These are phyloP conservation scores for Acanthurus tractus DNA, from an alignment of 2,797 vertebrate genomes.

Conservation along the genomic window DNA sequence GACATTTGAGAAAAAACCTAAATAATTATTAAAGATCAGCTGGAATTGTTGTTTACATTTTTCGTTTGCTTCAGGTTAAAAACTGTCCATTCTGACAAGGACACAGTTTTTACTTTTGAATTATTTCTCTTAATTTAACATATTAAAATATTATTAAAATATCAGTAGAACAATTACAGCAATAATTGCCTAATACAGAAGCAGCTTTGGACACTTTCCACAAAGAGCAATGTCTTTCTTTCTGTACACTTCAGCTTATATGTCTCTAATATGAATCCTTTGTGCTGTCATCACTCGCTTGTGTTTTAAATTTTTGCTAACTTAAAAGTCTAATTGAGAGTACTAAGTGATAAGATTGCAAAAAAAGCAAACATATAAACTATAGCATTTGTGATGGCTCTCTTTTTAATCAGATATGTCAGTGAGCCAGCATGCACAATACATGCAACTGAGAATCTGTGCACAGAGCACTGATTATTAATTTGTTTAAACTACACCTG, in stretches of 20 bases:
- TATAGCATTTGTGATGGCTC: not conserved
- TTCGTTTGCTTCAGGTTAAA: not conserved
- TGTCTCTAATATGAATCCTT: not conserved
- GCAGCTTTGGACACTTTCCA: too few species aligned
- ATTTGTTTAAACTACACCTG: too few species aligned
- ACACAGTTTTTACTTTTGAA: not conserved
- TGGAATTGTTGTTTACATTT: not conserved
- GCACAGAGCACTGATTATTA: too few species aligned
- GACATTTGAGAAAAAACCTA: not conserved
- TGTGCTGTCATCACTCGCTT: not conserved
- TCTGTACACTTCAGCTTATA: not conserved
- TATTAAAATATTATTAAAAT: too few species aligned
- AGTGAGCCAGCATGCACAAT: slow-evolving; percentile 1
- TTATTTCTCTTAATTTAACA: slow-evolving; percentile 1
- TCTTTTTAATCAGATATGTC: not conserved
- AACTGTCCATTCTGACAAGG: not conserved
- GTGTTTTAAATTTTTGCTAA: not conserved
- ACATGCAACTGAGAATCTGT: not conserved
- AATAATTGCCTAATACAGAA: not conserved
- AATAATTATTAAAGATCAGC: too few species aligned
- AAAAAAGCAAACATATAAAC: not conserved
- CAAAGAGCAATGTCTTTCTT: not conserved
- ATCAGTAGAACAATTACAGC: not conserved
- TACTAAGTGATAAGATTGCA: too few species aligned
- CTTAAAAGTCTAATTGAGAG: not conserved